These are phyloP conservation scores for Tetranychus truncatus DNA, from an alignment of 2,888 invertebrate species.

Conservation along the genomic window DNA sequence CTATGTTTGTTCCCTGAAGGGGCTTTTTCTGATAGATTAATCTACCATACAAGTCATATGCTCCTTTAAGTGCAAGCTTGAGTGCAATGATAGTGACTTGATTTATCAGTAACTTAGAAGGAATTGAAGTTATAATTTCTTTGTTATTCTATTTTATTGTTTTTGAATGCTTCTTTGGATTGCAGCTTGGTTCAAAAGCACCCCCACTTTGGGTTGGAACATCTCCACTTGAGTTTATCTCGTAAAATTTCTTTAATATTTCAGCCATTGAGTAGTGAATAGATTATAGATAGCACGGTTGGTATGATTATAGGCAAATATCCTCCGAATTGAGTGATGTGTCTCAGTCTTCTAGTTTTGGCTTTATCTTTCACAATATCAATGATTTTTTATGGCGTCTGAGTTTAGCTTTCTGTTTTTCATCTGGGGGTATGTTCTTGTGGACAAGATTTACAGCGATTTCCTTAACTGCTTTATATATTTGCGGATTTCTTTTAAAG, in stretches of 20 bases:
- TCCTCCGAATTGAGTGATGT: conserved; percentile 18
- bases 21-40: too few relatives aligned
- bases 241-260: background rate
- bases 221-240: background rate
- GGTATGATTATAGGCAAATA: conserved; percentile 18
- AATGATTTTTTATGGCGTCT: background rate
- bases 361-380: background rate
- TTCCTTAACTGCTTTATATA: conserved; percentile 13
- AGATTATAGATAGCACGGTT: conserved; percentile 5
- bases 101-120: too few relatives aligned
- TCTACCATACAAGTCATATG: too few relatives aligned
- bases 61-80: too few relatives aligned
- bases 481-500: background rate
- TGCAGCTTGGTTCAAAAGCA: too few relatives aligned
- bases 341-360: background rate
- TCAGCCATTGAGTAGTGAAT: conserved; percentile 1
- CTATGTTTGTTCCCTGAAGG: too few relatives aligned
- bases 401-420: background rate
- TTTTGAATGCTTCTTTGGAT: too few relatives aligned
- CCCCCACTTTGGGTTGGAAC: too few relatives aligned
- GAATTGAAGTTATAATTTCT: too few relatives aligned
- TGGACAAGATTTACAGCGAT: conserved; percentile 13
- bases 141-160: too few relatives aligned
- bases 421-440: background rate
- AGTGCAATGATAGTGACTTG: too few relatives aligned